Evolutionary conservation across 1,140 invertebrate species (phyloP), one percentile per base, ranked within the genome.

Genomic region (Penaeus chinensis): DNA sequence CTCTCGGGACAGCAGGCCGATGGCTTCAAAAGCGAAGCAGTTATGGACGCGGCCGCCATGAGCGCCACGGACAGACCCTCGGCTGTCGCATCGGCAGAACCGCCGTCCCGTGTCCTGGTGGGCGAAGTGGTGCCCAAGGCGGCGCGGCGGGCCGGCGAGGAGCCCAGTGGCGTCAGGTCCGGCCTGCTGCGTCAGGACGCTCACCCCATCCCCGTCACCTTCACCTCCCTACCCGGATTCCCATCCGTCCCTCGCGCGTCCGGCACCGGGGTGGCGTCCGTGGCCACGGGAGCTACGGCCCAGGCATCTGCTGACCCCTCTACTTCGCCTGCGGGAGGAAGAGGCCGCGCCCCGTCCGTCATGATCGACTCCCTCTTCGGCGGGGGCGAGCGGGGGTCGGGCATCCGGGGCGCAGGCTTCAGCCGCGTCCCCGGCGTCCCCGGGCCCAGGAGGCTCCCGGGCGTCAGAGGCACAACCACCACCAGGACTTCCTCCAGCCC

Each of bases 191-290:
- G 80, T n/a, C 16, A 74, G 7, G 85, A 87, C 7, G 27, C 79
- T 22, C 85, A 87, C 60, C 85, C 85, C n/a, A 87, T 87, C 19
- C 85, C 85, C 3, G 85, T 87, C 79, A 87, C 85, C 19, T 87
- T 87, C 74, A 76, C 79, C 24, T 83, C 85, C 54, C 85, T 83
- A 2, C 85, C 85, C 1, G 85, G 85, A 0, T 87, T 87, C 22
- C 85, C 85, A 37, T 27, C 42, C 10, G 42, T 76, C 66, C 47
- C 71, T 20, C 74, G 54, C 24, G 16, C 54, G 54, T 11, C 61
- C 22, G 16, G 71, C 16, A 42, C 60, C 20, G 42, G 24, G 5
- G 24, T 37, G 8, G 13, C 74, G 16, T 42, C 71, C n/a, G 74
- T 60, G 20, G 60, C 20, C 10, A 61, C 22, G 5, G 54, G 80